Evolutionary conservation across 2,113 vertebrate species (phyloP).

Genomic region (Apeltes quadracus): DNA sequence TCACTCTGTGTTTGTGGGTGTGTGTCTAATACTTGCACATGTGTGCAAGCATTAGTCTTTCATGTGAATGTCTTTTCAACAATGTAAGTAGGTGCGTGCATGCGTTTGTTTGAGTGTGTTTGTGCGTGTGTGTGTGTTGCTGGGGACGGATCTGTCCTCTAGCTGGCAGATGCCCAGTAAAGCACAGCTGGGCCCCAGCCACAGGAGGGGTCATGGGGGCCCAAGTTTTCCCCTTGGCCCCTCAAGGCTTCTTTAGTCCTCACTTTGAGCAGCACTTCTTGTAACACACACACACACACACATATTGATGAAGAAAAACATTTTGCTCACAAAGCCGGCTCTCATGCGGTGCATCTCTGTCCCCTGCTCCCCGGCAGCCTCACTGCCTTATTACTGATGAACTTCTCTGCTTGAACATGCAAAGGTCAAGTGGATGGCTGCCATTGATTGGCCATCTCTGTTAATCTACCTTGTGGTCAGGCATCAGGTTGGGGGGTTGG

Average conservation of each 20-base stretch:
- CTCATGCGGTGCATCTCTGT: background rate
- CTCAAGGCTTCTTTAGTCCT: constrained; percentile 61
- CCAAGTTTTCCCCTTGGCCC: constrained; percentile 52
- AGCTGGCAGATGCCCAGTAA: constrained; percentile 74
- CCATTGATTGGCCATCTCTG: constrained; percentile 14
- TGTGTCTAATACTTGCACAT: constrained; percentile 33
- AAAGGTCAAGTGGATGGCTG: constrained; percentile 52
- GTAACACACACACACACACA: constrained; percentile 28
- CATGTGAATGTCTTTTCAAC: constrained; percentile 44
- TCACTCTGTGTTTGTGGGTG: constrained; percentile 34
- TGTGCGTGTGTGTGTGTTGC: constrained; percentile 34
- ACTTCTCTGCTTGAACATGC: constrained; percentile 36
- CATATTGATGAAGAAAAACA: constrained; percentile 54
- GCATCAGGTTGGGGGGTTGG: background rate
- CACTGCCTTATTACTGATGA: constrained; percentile 34
- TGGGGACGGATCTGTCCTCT: constrained; percentile 71
- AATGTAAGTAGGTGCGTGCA: constrained; percentile 29
- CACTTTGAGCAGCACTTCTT: constrained; percentile 33
- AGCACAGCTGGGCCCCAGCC: constrained; percentile 74
- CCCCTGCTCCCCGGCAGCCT: constrained; percentile 18
- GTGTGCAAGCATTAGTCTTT: constrained; percentile 39
- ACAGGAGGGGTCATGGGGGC: constrained; percentile 68
- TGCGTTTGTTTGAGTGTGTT: constrained; percentile 34
- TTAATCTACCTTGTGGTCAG: constrained; percentile 36
- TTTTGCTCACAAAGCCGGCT: constrained; percentile 36